Base-by-base conservation (phyloP, 64 coral and sea anemone genomes). In the Montipora cactus region DNA sequence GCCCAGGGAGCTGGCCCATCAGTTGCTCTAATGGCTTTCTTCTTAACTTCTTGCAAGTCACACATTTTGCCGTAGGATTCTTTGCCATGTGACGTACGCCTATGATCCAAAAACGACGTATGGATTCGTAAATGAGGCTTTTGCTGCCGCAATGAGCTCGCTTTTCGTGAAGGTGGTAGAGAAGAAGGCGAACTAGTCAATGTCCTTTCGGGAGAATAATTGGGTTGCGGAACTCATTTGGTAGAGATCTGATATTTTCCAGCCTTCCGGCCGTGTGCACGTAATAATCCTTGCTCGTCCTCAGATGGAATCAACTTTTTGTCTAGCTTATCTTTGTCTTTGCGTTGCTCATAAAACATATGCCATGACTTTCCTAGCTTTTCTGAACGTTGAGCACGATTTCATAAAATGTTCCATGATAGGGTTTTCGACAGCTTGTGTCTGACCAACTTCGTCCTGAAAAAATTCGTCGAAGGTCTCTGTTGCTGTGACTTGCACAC, bases 401-500 rank as follows among this genome's bases (percentile, higher is more conserved):
- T 79, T 79, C 88, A 79, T 48, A 10, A 90, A 50, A 78, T 90
- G 75, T 62, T 76, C 16, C 22, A 89, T 46, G 53, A 79, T 89
- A 57, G 87, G 74, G 75, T 89, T 89, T 10, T 90, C 88, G 67
- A n/a, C n/a, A n/a, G n/a, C n/a, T n/a, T n/a, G n/a, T n/a, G n/a
- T n/a, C n/a, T n/a, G n/a, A n/a, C n/a, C n/a, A n/a, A n/a, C n/a
- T n/a, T n/a, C n/a, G n/a, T n/a, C n/a, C n/a, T n/a, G n/a, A n/a
- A n/a, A n/a, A n/a, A n/a, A n/a, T n/a, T n/a, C n/a, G n/a, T n/a
- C n/a, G n/a, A n/a, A n/a, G n/a, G n/a, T n/a, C n/a, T n/a, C n/a
- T n/a, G n/a, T n/a, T n/a, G n/a, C n/a, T n/a, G n/a, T n/a, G n/a
- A n/a, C n/a, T n/a, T n/a, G n/a, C n/a, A n/a, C n/a, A n/a, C n/a